Evolutionary conservation across 2,888 invertebrate genomes (phyloP), one percentile per base, ranked within the genome.

Genomic region (Hemistola chrysoprasaria): DNA sequence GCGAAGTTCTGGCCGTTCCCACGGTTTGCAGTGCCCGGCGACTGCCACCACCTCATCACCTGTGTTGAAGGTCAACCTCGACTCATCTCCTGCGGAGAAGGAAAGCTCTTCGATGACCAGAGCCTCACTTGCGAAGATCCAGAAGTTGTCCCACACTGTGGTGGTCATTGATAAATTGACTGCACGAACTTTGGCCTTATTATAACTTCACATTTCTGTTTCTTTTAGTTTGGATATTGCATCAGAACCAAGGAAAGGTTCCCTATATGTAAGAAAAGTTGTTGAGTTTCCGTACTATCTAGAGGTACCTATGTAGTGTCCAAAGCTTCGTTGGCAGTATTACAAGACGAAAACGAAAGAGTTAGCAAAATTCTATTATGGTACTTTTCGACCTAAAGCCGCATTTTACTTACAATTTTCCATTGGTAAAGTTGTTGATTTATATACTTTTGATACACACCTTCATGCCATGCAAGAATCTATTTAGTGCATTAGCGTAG

Each of bases 1-100:
- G 96, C 96, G 34, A 95, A 94, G 74, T 97, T 97, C 91, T 95
- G 96, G 94, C 97, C 97, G 0, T 97, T 93, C 91, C 97, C 97
- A 21, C 92, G 97, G 55, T 97, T 96, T 89, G 92, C 97, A 1
- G 95, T 97, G 6, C 94, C 95, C 27, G 95, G 95, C 8, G 96
- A 97, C 78, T 95, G 96, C 73, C 94, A 94, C 71, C 92, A 94
- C 43, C 90, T 97, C 52, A 96, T 97, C 78, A 97, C 97, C 46
- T 97, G 97, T 75, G 97, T 97, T 25, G 95, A 97, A 62, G 95
- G 96, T 11, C 92, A 94, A 75, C 97, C 97, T 2, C 92, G 97
- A 46, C 91, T 97, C 52, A 95, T 97, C 65, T 92, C 94, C 41
- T 97, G 97, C 69, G 97, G 94, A 3, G 95, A 97, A 58, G 96